Base-by-base conservation (phyloP, 2,113 vertebrate species). In the Podarcis muralis region DNA sequence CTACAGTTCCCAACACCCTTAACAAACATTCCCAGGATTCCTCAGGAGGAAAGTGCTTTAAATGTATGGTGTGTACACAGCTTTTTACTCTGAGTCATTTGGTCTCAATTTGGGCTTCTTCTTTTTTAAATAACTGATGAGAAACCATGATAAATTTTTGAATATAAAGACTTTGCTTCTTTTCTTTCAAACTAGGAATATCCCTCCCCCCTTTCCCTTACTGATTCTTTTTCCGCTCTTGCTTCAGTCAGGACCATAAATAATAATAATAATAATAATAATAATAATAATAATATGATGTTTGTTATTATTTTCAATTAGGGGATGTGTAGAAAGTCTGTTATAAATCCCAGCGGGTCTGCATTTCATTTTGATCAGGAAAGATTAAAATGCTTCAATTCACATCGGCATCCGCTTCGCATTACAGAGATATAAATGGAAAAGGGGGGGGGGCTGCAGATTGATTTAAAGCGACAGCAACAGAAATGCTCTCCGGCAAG, bases 321-420 rank as follows among this genome's bases (percentile, higher is more conserved):
- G 84, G 37, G 81, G 40, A 74, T 82, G 86, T 87, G 85, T 78
- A 81, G 87, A 71, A 85, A 89, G 82, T 43, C 83, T 90, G 90
- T 48, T 82, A 77, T 76, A 85, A 90, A 93, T 90, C 84, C 83
- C 87, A 25, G 57, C 32, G 43, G 83, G 90, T 22, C 92, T 93
- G 92, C 65, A 57, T 84, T 88, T 90, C 62, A 90, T 91, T 90
- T 85, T 68, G 87, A 87, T 79, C 92, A 88, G 90, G 90, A 89
- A 85, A 90, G 87, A 77, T 89, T 85, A 89, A 86, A 88, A 83
- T 35, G 82, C 77, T 91, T 77, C 79, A 72, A 74, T 89, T 83
- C 85, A 69, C 71, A 77, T 83, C 43, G 48, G 75, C 90, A 91
- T 90, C 87, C 87, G 87, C 74, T 90, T 84, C 23, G 75, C 69